Evolutionary conservation across 53 echinoderm and acorn worm species (phyloP), one percentile per base, ranked within the genome.

Genomic region (Paelopatides confundens): DNA sequence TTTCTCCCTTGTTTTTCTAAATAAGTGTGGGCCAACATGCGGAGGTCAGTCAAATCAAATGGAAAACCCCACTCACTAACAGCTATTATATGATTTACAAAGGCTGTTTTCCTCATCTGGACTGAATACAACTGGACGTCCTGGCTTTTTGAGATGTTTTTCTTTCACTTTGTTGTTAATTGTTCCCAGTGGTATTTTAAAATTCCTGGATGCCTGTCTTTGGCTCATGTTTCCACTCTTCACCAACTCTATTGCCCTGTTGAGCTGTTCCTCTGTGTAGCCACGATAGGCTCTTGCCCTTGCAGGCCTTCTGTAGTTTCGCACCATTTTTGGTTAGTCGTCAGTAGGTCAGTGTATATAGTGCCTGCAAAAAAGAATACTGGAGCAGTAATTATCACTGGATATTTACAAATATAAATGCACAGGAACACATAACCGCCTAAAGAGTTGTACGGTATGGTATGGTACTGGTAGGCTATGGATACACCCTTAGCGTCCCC

Each of bases 11-110:
- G 74, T 21, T 34, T 39, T 32, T 74, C 74, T 15, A 39, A 36
- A 74, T 71, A 71, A 21, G 35, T 14, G 5, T 74, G 74, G 3
- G 38, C 74, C 21, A 74, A 37, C 74, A 74, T 74, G 34, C 74
- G 46, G 36, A 74, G 74, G 74, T 74, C 3, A 36, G 43, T 74
- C 24, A 36, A 36, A 36, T 74, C 74, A 74, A 74, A 74, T 35
- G 43, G 46, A 26, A 74, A 74, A 11, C 74, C 74, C 74, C 74
- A 74, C 34, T 74, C 74, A 74, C 35, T 36, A 36, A 74, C 74
- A 74, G 37, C 26, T 74, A 32, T 39, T 39, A 74, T 36, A 14
- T 39, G 74, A 39, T 74, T 36, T 3, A 39, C 74, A 21, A 74
- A 74, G 37, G 74, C 26, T 36, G 37, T 24, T 36, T n/a, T 74